Conservation (phyloP, 2,113 vertebrate species). For the Odocoileus virginianus region DNA sequence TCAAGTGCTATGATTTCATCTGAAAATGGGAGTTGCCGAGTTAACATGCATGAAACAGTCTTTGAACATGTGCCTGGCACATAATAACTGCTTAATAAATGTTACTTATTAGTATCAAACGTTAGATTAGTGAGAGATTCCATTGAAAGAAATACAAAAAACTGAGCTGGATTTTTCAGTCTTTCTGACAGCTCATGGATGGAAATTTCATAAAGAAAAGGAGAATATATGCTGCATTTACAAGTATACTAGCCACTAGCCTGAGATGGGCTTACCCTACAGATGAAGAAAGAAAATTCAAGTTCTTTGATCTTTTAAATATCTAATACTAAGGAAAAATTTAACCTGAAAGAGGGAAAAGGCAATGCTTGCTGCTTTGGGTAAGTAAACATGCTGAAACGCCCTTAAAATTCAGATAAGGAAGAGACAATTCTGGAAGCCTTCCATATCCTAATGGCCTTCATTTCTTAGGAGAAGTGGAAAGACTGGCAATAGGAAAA, state of each 20-base stretch:
- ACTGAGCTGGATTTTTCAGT: not conserved
- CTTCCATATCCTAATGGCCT: not conserved
- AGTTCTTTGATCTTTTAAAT: not conserved
- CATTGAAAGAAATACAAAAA: not conserved
- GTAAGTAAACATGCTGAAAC: not conserved
- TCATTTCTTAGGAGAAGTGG: not conserved
- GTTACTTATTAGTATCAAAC: not conserved
- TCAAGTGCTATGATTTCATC: not conserved
- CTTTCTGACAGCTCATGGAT: not conserved
- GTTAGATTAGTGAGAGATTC: not conserved
- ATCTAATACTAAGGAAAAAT: not conserved
- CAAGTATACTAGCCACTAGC: not conserved
- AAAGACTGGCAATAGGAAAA: not conserved
- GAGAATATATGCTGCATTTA: not conserved
- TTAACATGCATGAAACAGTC: not conserved
- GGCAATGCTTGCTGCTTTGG: not conserved
- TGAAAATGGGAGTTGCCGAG: not conserved
- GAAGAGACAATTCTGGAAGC: not conserved
- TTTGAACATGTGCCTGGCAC: not conserved
- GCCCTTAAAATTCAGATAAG: not conserved
- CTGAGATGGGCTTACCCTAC: not conserved
- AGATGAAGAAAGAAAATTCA: not conserved
- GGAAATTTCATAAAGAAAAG: not conserved
- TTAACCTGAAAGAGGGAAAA: not conserved
- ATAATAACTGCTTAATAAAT: not conserved